A percentile compares a stretch with the other conserved stretches of the same genome.
Conservation (phyloP, 37 sponge, comb jelly and placozoan genomes). For the Tethya wilhelma region DNA sequence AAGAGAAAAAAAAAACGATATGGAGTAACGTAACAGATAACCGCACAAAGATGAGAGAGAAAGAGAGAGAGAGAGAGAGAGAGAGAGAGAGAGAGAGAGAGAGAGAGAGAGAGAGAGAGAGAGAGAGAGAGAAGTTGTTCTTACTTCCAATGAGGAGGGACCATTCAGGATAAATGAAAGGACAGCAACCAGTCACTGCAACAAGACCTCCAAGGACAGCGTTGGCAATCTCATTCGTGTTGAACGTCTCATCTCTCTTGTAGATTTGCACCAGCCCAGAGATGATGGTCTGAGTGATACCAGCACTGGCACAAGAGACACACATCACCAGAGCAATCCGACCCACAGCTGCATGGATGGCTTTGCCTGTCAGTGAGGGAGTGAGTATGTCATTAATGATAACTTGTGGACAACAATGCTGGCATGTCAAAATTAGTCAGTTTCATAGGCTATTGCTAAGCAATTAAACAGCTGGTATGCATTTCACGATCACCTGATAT, state of each 20-base stretch:
- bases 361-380: slow-evolving; percentile 29
- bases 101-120: neutral
- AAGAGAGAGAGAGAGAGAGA: neutral
- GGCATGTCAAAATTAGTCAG: no score
- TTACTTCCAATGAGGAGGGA: slow-evolving; percentile 79
- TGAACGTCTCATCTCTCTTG: slow-evolving; percentile 77
- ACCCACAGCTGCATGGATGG: slow-evolving; percentile 74
- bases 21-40: neutral
- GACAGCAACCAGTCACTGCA: slow-evolving; percentile 86
- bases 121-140: neutral
- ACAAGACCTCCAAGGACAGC: slow-evolving; percentile 77
- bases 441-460: no score
- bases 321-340: slow-evolving; percentile 86
- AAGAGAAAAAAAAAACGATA: neutral
- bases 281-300: slow-evolving; percentile 58
- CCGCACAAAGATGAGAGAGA: neutral
- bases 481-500: slow-evolving; percentile 10
- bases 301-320: slow-evolving; percentile 73
- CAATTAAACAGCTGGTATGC: no score
- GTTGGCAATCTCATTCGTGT: slow-evolving; percentile 91
- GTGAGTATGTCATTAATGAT: neutral
- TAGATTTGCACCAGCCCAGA: slow-evolving; percentile 81
- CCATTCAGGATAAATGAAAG: slow-evolving; percentile 72
- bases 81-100: neutral
- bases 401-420: neutral